Percentiles rank a stretch among this genome's conserved stretches.
phyloP scores from a whole-genome alignment of 2,888 invertebrate species.

The Drosophila antonietae region DNA sequence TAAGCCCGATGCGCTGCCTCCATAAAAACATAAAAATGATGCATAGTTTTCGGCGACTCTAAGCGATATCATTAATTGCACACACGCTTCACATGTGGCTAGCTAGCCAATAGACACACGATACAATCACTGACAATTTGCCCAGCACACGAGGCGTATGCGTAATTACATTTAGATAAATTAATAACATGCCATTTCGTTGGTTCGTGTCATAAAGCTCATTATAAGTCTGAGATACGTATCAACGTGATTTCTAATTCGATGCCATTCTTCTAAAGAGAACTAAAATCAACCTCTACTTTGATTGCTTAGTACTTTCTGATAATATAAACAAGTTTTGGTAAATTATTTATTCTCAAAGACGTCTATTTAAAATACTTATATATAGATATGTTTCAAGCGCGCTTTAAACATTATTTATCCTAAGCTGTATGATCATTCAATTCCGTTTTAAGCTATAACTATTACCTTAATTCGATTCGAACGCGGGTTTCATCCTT shows the following conservation, averaged over 20 bases:
- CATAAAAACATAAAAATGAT: constrained; percentile 52
- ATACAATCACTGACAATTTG: constrained; percentile 49
- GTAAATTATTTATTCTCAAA: too few species aligned
- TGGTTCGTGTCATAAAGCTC: not conserved
- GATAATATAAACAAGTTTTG: too few species aligned
- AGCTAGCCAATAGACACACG: constrained; percentile 22
- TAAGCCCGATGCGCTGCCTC: constrained; percentile 50
- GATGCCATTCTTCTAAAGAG: not conserved
- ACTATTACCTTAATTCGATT: constrained; percentile 7
- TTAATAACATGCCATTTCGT: not conserved
- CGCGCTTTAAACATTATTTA: not conserved
- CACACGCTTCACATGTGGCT: constrained; percentile 37
- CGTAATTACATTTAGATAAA: constrained; percentile 40
- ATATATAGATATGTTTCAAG: too few species aligned
- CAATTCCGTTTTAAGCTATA: not conserved
- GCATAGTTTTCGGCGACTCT: constrained; percentile 50
- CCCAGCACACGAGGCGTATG: constrained; percentile 37
- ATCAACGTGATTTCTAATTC: not conserved
- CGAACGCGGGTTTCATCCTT: constrained; percentile 13
- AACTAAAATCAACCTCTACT: not conserved
- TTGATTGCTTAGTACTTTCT: not conserved
- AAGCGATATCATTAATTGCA: constrained; percentile 63
- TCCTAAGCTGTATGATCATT: not conserved
- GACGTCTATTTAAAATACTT: too few species aligned
- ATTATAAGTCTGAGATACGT: not conserved